Conservation (phyloP, 2,797 vertebrate species). For the Phrynocephalus vlangalii region DNA sequence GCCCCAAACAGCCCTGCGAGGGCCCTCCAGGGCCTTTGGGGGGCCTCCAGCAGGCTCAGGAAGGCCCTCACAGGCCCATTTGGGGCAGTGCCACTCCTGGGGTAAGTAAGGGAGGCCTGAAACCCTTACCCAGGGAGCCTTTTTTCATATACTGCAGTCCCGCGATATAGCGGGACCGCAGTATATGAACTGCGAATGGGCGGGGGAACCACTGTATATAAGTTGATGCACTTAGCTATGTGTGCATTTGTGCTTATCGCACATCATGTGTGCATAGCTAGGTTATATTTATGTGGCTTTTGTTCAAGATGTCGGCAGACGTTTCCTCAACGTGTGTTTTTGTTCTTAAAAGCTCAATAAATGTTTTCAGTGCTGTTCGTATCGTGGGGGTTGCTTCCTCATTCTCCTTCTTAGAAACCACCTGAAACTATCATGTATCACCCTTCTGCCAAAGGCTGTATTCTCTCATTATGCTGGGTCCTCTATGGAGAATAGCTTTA, state of each 20-base stretch:
- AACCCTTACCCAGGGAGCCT: too few species aligned
- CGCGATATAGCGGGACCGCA: too few species aligned
- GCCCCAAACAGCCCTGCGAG: too few species aligned
- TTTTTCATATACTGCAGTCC: too few species aligned
- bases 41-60: too few species aligned
- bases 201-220: too few species aligned
- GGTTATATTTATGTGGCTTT: neutral
- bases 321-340: neutral
- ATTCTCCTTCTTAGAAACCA: neutral
- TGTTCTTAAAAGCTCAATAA: neutral
- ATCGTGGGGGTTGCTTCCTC: neutral
- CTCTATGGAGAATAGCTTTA: slow-evolving; percentile 17
- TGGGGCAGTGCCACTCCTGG: too few species aligned
- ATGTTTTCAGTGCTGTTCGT: neutral
- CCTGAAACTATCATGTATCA: neutral
- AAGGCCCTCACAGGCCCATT: too few species aligned
- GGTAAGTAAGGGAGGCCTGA: too few species aligned
- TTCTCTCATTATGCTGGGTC: slow-evolving; percentile 9
- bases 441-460: slow-evolving; percentile 44
- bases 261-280: neutral
- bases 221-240: neutral
- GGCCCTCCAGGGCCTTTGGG: too few species aligned
- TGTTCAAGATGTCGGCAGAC: neutral
- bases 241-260: neutral
- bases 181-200: too few species aligned